Evolutionary conservation across 2,888 invertebrate genomes (phyloP).

Genomic region (Drosophila kanekoi): DNA sequence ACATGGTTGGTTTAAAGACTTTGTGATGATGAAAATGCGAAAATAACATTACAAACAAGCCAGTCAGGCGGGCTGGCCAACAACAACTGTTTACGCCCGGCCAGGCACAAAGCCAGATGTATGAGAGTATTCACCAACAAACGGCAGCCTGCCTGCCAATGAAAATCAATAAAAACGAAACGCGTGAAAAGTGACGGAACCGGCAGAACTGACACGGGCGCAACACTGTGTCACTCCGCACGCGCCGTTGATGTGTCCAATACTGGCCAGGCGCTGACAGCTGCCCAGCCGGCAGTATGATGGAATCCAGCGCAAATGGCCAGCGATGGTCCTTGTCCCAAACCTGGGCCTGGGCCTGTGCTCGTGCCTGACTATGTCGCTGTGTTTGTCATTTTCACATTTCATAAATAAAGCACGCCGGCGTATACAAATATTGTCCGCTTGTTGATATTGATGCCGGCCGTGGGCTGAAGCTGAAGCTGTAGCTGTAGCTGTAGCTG

Average conservation of each 20-base stretch:
- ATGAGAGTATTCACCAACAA: constrained; percentile 17
- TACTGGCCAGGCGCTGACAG: constrained; percentile 22
- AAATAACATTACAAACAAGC: constrained; percentile 56
- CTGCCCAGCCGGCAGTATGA: constrained; percentile 39
- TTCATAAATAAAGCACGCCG: constrained; percentile 75
- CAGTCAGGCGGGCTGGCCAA: constrained; percentile 20
- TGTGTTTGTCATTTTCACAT: constrained; percentile 74
- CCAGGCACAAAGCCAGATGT: constrained; percentile 44
- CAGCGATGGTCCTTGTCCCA: constrained; percentile 10
- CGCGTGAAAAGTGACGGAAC: constrained; percentile 60
- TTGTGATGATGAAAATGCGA: constrained; percentile 74
- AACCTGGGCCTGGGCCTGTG: not conserved
- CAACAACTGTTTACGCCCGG: constrained; percentile 34
- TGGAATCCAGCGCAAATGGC: constrained; percentile 43
- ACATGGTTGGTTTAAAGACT: constrained; percentile 52
- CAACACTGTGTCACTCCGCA: constrained; percentile 33
- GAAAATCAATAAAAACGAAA: constrained; percentile 70
- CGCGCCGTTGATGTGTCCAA: constrained; percentile 33
- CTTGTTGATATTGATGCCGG: constrained; percentile 70
- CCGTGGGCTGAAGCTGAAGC: constrained; percentile 10
- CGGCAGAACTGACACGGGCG: constrained; percentile 10
- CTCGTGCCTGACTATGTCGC: constrained; percentile 18
- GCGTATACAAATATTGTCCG: constrained; percentile 71
- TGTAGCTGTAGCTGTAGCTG: constrained; percentile 22
- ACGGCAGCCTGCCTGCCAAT: constrained; percentile 27